A percentile compares a stretch with the other conserved stretches of the same genome.
Evolutionary conservation across 2,797 vertebrate genomes (phyloP).

Genomic region (Crax fasciolata): DNA sequence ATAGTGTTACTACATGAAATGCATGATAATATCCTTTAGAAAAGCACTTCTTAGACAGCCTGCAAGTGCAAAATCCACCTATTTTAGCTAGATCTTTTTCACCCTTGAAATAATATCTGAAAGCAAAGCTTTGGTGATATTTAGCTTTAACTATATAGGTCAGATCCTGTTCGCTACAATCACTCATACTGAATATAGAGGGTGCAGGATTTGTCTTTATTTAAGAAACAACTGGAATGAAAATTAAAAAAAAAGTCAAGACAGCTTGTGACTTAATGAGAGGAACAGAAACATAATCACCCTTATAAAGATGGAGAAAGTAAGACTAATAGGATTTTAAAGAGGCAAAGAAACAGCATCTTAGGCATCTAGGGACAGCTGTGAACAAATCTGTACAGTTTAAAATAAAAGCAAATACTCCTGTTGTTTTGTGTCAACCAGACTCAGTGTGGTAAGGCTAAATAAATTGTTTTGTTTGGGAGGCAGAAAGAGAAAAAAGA

Average conservation of each 20-base stretch:
- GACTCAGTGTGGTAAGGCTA: background rate
- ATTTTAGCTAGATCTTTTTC: background rate
- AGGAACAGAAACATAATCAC: slow-evolving; percentile 22
- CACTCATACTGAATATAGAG: background rate
- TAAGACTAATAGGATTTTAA: slow-evolving; percentile 19
- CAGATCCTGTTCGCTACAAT: background rate
- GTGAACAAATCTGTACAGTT: background rate
- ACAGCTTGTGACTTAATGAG: slow-evolving; percentile 22
- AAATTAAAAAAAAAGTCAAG: slow-evolving; percentile 3
- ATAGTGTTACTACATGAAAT: background rate
- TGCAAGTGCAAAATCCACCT: slow-evolving; percentile 1
- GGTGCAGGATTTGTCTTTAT: slow-evolving; percentile 1
- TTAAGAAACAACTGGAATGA: background rate
- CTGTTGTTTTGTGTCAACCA: background rate
- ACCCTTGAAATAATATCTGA: background rate
- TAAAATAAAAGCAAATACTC: background rate
- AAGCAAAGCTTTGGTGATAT: slow-evolving; percentile 8
- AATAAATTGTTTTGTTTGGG: background rate
- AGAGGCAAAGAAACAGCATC: slow-evolving; percentile 9
- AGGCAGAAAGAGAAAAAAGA: background rate
- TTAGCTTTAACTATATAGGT: background rate
- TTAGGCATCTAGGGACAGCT: slow-evolving; percentile 17
- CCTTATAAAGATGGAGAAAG: background rate
- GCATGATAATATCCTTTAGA: background rate
- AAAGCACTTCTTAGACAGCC: background rate